Conservation (phyloP, 2,113 vertebrate species). For the Labeo rohita region DNA sequence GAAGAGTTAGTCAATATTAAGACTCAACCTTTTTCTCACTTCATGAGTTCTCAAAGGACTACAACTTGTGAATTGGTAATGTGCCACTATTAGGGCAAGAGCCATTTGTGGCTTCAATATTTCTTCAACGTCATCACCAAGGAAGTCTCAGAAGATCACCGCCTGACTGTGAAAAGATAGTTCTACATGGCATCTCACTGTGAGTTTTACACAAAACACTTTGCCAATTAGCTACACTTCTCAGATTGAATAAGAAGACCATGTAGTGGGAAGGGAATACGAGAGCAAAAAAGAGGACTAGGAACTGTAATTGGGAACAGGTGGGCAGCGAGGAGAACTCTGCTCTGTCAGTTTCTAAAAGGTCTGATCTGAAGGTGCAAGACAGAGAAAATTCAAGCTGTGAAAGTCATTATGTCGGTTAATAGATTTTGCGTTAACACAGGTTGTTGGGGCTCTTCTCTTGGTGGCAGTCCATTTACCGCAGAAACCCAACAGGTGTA, state of each 20-base stretch:
- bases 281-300: neutral
- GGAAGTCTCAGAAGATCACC: neutral
- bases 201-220: constrained; percentile 5
- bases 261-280: neutral
- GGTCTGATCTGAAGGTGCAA: neutral
- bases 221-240: neutral
- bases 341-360: constrained; percentile 18
- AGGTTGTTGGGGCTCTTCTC: neutral
- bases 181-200: neutral
- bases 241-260: neutral
- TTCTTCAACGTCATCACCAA: neutral
- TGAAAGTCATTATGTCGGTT: constrained; percentile 33
- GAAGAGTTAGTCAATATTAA: neutral
- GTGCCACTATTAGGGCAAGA: neutral
- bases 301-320: neutral
- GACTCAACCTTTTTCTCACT: neutral
- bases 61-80: constrained; percentile 12
- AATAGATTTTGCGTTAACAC: constrained; percentile 29
- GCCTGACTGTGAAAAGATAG: neutral
- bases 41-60: constrained; percentile 7
- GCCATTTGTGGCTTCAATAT: neutral
- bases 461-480: neutral
- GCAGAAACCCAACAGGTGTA: neutral
- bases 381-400: constrained; percentile 25
- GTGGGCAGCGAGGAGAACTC: neutral